phyloP scores from a whole-genome alignment of 2,888 invertebrate species.

The Coenonympha arcania region DNA sequence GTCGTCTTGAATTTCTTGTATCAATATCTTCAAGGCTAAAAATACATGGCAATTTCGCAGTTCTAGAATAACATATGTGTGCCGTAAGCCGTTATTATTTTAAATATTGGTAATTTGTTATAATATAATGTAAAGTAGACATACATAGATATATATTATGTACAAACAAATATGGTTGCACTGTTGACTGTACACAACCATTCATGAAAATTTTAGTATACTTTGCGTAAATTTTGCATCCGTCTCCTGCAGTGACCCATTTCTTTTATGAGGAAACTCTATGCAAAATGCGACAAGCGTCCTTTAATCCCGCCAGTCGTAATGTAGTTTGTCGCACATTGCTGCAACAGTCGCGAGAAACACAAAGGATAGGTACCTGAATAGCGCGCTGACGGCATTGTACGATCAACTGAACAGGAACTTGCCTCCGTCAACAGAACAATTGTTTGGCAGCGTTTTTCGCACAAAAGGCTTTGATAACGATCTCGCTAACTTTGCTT shows the following conservation, averaged over 20 bases:
- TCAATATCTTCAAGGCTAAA: conserved; percentile 1
- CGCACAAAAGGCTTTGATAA: conserved; percentile 20
- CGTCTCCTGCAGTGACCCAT: neutral
- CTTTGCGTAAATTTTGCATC: neutral
- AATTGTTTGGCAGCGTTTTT: conserved; percentile 16
- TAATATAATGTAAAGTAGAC: no score
- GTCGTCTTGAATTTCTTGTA: conserved; percentile 5
- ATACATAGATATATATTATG: no score
- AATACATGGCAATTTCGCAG: neutral
- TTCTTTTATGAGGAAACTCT: conserved; percentile 6
- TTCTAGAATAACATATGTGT: no score
- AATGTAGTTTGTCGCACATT: no score
- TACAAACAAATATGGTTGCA: no score
- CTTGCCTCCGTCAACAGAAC: conserved; percentile 1
- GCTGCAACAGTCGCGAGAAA: no score
- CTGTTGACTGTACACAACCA: no score
- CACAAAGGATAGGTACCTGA: no score
- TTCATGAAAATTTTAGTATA: neutral
- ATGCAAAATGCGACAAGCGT: conserved; percentile 1
- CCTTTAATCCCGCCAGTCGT: neutral
- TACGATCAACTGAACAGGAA: no score
- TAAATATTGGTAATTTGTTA: no score
- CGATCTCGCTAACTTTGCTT: conserved; percentile 17
- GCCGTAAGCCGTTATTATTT: no score
- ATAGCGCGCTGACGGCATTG: no score